phyloP scores from a whole-genome alignment of 2,797 vertebrate genomes.

The Amazonetta brasiliensis region DNA sequence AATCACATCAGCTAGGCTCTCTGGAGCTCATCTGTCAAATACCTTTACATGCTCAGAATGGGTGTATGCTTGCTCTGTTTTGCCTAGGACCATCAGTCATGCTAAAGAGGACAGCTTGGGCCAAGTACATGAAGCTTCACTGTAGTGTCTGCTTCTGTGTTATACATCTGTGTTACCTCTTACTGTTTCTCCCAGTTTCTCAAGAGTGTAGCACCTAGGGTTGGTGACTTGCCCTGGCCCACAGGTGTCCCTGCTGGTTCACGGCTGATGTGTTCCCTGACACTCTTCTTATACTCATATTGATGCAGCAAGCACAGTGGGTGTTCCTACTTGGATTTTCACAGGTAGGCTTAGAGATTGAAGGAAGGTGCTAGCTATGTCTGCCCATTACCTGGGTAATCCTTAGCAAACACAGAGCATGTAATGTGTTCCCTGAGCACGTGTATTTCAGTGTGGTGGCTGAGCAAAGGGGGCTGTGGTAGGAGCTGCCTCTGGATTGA shows the following conservation, averaged over 20 bases:
- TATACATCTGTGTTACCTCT: not conserved
- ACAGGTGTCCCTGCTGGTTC: not conserved
- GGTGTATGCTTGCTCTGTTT: slow-evolving; percentile 5
- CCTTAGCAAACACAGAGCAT: not conserved
- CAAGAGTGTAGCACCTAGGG: not conserved
- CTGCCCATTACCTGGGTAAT: not conserved
- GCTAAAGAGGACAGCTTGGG: not conserved
- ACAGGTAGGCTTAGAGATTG: not conserved
- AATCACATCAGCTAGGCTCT: slow-evolving; percentile 45
- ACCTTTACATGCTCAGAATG: not conserved
- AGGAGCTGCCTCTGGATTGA: not conserved
- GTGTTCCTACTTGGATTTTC: not conserved
- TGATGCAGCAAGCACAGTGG: too few relatives aligned
- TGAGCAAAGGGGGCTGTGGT: not conserved
- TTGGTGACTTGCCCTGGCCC: not conserved
- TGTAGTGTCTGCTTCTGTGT: not conserved
- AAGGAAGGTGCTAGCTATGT: not conserved
- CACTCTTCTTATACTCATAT: too few relatives aligned
- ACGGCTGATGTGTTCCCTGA: not conserved
- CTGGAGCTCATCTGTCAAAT: slow-evolving; percentile 46
- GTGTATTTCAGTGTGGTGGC: not conserved
- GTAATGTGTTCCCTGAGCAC: not conserved
- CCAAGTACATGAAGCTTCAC: not conserved
- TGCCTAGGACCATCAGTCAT: slow-evolving; percentile 10
- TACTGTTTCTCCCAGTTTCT: not conserved